Evolutionary conservation across 92 coral and sea anemone species (phyloP), one percentile per base, ranked within the genome.

Genomic region (Siderastrea radians): DNA sequence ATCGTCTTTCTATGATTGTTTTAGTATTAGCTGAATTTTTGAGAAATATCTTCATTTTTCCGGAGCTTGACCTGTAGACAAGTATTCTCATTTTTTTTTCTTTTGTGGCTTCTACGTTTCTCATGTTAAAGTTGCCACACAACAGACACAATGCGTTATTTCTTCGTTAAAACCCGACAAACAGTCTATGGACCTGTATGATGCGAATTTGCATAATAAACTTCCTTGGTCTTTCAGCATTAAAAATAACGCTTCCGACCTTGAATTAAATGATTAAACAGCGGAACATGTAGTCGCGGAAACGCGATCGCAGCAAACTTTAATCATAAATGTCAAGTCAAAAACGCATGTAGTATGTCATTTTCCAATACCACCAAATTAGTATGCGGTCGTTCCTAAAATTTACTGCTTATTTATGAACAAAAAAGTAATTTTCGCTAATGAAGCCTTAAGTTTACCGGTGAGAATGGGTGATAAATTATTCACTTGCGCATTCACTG

Each of bases 361-460:
- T 26, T 65, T 79, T 12, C 16, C 59, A 62, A 26, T 44, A 79
- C 48, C 60, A 3, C 14, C 48, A 64, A 49, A 79, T 79, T 49
- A 11, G 26, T 38, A 49, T n/a, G 14, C 49, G 48, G 58, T 43
- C 48, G 55, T 7, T 17, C 11, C 38, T 48, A 26, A 49, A 49
- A 48, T 62, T 17, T 48, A 49, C 53, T 6, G 19, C 72, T 50
- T 59, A 57, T 46, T 38, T 57, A 52, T 7, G 72, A 79, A 79
- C 7, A 79, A 79, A 64, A 38, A 46, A 63, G 48, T 16, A 63
- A 63, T 62, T 79, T 79, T 76, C 13, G 72, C 83, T 79, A 61
- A 62, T 79, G 72, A 49, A 64, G 15, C 16, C 44, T 9, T 48
- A 16, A 12, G 7, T 64, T 6, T 48, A 58, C 19, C 12, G 72